Base-by-base conservation (phyloP, 2,888 invertebrate species). In the Catocala nupta region DNA sequence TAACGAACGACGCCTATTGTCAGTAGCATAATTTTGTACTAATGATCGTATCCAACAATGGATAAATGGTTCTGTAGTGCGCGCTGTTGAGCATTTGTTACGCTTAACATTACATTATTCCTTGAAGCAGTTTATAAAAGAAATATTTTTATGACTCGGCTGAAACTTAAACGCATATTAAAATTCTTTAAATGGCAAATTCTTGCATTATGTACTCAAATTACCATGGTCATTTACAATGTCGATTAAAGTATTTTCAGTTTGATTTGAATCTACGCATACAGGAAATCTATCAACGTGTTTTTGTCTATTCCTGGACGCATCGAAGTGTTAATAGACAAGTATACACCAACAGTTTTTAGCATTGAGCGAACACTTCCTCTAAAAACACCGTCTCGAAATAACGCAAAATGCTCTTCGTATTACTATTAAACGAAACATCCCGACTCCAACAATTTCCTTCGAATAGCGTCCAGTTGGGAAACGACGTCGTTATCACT, bases 361-460 rank as follows among this genome's bases (percentile, higher is more conserved):
- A 54, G 13, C 62, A 63, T 57, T 33, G 51, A 36, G 9, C 50
- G 48, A 57, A 50, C 48, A 66, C 59, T 64, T 66, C 45, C 50
- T 51, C 49, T 50, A 48, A 52, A 51, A 55, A 42, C 39, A 10
- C 33, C 44, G 50, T 16, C 39, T 25, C 49, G 16, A 55, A 61
- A 55, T 11, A 50, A 55, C 55, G 48, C 5, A 43, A 12, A 49
- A 50, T 34, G 8, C 10, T 58, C 33, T 53, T 58, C 57, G 45
- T 5, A 63, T 49, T 36, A n/a, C 10, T 50, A 45, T 12, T 49
- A 70, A 61, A 63, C 51, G 39, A 45, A 54, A 55, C 74, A 68
- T 71, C 68, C 73, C 66, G 63, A 71, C 69, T 74, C 65, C 68
- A 61, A 65, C 62, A 67, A 63, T 73, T 76, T 78, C 72, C 78